Base-by-base conservation (phyloP, 2,888 invertebrate species). In the Drosophila setosimentum region DNA sequence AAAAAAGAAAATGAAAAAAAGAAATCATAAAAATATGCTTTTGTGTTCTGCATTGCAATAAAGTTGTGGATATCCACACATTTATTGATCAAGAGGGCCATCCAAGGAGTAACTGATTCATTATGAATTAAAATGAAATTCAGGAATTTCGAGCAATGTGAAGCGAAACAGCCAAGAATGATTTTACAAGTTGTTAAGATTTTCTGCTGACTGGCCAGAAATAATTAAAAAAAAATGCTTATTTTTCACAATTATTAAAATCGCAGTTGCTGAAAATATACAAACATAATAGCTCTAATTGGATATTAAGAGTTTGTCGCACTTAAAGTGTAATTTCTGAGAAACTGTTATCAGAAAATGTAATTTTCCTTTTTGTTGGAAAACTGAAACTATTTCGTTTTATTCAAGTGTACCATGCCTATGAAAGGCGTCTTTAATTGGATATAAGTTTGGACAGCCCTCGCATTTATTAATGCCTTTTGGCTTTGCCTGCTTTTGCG, bases 1-100 rank as follows among this genome's bases (percentile, higher is more conserved):
- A n/a, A 32, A 27, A 54, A 37, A 18, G 7, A 16, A 54, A 37
- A 37, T n/a, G n/a, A n/a, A 30, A 24, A 54, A 27, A 6, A 8
- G 3, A 13, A 13, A 21, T n/a, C 8, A 74, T 60, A 66, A 69
- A 77, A 79, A 68, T 54, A 79, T 78, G 71, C 50, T 67, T 71
- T 75, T 67, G 51, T 72, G 42, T 68, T 61, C 55, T 55, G 59
- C 59, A 65, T 62, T 61, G 79, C 76, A 75, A 79, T 78, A 78
- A 78, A 71, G 51, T 55, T 71, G 58, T 79, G 67, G 79, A 35
- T 48, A 61, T 49, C 30, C 53, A 70, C 60, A 76, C 51, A 73
- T 50, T 73, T 77, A 77, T 73, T 73, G 76, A 53, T 50, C 27
- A 33, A 35, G 79, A 64, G 67, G 55, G 64, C n/a, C 0, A 61